Evolutionary conservation across 2,888 invertebrate genomes (phyloP).

Genomic region (Drosophila mayaguana): DNA sequence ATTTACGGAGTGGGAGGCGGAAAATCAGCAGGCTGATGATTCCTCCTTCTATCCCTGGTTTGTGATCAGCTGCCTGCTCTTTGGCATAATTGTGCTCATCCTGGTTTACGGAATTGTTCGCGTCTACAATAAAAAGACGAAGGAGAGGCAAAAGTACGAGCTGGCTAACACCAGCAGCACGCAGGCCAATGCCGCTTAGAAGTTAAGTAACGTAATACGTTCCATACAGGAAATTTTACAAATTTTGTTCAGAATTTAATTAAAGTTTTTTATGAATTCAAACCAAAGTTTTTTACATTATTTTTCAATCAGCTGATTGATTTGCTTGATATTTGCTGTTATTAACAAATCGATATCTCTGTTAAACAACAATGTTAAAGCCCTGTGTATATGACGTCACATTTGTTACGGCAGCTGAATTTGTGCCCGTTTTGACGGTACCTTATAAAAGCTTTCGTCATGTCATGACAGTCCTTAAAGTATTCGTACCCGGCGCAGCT

Average conservation of each 20-base stretch:
- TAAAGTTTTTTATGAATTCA: not conserved
- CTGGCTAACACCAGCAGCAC: conserved; percentile 62
- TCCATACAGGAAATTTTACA: not conserved
- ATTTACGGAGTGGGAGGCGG: conserved; percentile 55
- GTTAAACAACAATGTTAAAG: conserved; percentile 1
- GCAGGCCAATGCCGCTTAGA: conserved; percentile 41
- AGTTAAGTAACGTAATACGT: not conserved
- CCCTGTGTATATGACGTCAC: conserved; percentile 15
- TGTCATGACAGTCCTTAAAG: conserved; percentile 51
- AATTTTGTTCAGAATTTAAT: not conserved
- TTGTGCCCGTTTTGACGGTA: not conserved
- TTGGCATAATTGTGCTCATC: conserved; percentile 62
- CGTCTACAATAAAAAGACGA: conserved; percentile 59
- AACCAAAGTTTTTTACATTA: not conserved
- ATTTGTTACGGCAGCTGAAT: conserved; percentile 1
- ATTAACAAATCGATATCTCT: conserved; percentile 18
- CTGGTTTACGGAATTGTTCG: conserved; percentile 70
- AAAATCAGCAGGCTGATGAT: conserved; percentile 38
- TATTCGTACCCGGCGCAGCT: conserved; percentile 43
- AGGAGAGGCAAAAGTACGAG: conserved; percentile 73
- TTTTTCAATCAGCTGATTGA: conserved; percentile 1
- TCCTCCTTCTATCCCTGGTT: conserved; percentile 79
- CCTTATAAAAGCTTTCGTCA: conserved; percentile 14
- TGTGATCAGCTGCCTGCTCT: conserved; percentile 65
- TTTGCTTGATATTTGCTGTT: not conserved